Percentiles rank a stretch among this genome's conserved stretches.
These are phyloP conservation scores for Paracentrotus lividus DNA, from an alignment of 53 echinoderm and acorn worm genomes.

Conservation along the genomic window DNA sequence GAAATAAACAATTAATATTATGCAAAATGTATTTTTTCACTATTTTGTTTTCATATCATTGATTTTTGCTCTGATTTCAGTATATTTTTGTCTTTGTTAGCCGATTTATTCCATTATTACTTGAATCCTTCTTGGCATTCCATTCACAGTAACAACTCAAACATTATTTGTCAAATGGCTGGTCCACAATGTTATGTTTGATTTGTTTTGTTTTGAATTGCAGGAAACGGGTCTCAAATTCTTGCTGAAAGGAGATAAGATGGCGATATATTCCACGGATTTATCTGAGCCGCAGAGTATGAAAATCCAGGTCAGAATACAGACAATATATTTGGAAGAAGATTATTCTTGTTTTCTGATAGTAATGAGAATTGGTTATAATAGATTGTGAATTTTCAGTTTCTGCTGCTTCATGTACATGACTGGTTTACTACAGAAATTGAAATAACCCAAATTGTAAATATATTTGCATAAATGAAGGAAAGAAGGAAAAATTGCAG, in stretches of 20 bases:
- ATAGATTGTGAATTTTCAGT: background rate
- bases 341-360: background rate
- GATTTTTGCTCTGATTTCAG: too few species aligned
- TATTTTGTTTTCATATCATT: too few species aligned
- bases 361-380: background rate
- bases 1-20: too few species aligned
- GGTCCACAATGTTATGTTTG: background rate
- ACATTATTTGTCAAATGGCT: too few species aligned
- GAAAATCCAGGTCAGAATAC: slow-evolving; percentile 82
- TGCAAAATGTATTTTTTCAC: too few species aligned
- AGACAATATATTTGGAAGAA: background rate
- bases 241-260: slow-evolving; percentile 92
- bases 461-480: background rate
- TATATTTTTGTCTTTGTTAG: too few species aligned
- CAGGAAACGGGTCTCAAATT: slow-evolving; percentile 97
- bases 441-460: background rate
- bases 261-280: slow-evolving; percentile 93
- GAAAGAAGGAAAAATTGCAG: background rate
- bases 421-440: background rate
- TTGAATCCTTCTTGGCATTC: too few species aligned
- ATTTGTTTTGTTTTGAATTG: background rate
- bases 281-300: slow-evolving; percentile 88
- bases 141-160: too few species aligned
- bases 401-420: background rate
- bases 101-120: too few species aligned